Evolutionary conservation across 2,888 invertebrate genomes (phyloP).

Genomic region (Apodemia duryi): DNA sequence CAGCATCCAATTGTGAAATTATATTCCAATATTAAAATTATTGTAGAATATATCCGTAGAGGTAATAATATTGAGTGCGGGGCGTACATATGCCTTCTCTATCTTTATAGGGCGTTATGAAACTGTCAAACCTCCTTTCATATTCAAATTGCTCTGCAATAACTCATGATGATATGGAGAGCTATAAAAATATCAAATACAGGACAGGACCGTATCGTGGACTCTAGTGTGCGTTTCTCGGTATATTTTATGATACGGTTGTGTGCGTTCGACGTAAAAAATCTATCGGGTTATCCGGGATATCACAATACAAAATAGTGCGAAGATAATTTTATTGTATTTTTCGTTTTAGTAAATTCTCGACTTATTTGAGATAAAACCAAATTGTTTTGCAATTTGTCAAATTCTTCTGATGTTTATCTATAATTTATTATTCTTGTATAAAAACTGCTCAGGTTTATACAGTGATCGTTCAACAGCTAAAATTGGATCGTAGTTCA

Average conservation of each 20-base stretch:
- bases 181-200: slow-evolving; percentile 74
- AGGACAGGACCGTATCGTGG: slow-evolving; percentile 40
- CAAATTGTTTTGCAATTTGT: neutral
- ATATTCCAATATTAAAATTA: slow-evolving; percentile 11
- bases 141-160: slow-evolving; percentile 67
- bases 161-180: slow-evolving; percentile 67
- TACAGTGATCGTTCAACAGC: too few species aligned
- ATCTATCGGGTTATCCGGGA: neutral
- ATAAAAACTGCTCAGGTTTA: too few species aligned
- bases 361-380: neutral
- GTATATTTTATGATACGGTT: neutral
- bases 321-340: slow-evolving; percentile 5
- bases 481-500: too few species aligned
- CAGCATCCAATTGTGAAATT: neutral
- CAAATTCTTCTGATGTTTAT: neutral
- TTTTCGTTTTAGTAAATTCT: neutral
- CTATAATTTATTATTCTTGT: too few species aligned
- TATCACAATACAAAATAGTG: neutral
- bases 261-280: slow-evolving; percentile 6
- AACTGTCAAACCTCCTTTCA: slow-evolving; percentile 64
- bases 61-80: slow-evolving; percentile 24
- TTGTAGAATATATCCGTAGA: neutral
- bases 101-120: slow-evolving; percentile 48
- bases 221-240: neutral
- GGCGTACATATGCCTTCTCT: slow-evolving; percentile 32